Conservation (phyloP, 2,113 vertebrate species). For the Crotophaga sulcirostris region DNA sequence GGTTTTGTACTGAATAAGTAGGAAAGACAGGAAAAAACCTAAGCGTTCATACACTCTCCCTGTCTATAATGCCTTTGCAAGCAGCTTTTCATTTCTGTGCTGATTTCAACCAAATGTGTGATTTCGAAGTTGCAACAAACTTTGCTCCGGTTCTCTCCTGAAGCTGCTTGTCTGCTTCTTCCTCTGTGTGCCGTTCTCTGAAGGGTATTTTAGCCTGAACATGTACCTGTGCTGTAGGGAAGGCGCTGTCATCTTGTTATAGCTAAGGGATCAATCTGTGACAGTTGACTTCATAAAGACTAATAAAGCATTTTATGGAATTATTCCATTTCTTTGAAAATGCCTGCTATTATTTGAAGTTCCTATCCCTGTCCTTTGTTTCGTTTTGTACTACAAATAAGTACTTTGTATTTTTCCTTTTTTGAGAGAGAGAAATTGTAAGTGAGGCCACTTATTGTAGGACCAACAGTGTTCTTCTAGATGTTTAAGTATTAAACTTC, state of each 20-base stretch:
- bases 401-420: not conserved
- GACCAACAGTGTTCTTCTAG: not conserved
- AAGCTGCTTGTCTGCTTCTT: not conserved
- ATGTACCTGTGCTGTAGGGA: not conserved
- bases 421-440: not conserved
- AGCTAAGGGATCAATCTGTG: not conserved
- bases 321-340: not conserved
- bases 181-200: not conserved
- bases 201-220: not conserved
- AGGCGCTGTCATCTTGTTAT: not conserved
- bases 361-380: not conserved
- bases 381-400: not conserved
- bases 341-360: not conserved
- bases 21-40: not conserved
- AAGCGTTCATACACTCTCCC: fast-evolving
- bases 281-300: not conserved
- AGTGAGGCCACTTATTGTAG: not conserved
- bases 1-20: too few species aligned
- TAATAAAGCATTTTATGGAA: not conserved
- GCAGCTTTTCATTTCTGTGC: not conserved
- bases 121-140: not conserved
- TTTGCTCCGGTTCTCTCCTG: not conserved
- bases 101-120: not conserved
- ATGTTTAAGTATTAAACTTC: not conserved
- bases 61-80: not conserved